phyloP scores from a whole-genome alignment of 2,113 vertebrate genomes.

The Tachuris rubrigastra region DNA sequence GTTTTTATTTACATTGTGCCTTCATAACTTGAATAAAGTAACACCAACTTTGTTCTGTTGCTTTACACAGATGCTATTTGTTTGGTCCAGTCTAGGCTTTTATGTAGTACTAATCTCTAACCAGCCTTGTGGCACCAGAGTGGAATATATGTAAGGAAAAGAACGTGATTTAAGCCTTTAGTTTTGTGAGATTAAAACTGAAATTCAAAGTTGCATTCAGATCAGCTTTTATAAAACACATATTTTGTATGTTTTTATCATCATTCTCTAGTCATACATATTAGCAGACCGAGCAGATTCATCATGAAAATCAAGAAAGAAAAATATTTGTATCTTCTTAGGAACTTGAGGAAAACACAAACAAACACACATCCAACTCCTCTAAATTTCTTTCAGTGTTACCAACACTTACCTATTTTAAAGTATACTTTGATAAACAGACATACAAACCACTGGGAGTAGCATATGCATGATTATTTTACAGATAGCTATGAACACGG shows the following conservation, averaged over 20 bases:
- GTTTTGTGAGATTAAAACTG: not conserved
- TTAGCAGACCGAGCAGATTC: not conserved
- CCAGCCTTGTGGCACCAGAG: not conserved
- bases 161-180: not conserved
- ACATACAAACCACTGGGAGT: not conserved
- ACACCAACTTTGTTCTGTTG: not conserved
- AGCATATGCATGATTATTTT: not conserved
- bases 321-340: not conserved
- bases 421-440: not conserved
- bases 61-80: not conserved
- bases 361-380: not conserved
- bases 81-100: not conserved
- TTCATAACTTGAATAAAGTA: not conserved
- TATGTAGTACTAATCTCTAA: not conserved
- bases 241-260: not conserved
- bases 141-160: not conserved
- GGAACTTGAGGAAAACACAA: not conserved
- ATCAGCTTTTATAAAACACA: not conserved
- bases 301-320: not conserved
- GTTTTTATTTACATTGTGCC: not conserved
- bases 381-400: not conserved
- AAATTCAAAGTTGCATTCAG: not conserved
- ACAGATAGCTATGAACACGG: not conserved
- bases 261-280: not conserved
- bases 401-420: not conserved